phyloP scores from a whole-genome alignment of 2,797 vertebrate species.

The Percopsis omiscomaycus region DNA sequence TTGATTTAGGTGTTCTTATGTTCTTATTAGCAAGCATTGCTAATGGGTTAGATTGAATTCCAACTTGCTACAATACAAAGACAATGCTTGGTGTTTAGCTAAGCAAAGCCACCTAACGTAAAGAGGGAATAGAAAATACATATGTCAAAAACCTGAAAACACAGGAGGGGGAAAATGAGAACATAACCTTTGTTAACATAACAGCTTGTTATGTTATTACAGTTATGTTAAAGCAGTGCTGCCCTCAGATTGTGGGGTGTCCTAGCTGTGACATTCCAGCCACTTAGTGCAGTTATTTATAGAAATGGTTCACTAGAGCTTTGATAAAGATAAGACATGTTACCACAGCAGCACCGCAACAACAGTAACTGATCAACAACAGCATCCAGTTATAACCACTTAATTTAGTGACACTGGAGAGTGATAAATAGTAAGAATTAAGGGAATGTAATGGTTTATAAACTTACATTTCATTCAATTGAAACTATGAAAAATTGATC shows the following conservation, averaged over 20 bases:
- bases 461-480: background rate
- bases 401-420: slow-evolving; percentile 11
- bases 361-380: slow-evolving; percentile 21
- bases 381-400: slow-evolving; percentile 5
- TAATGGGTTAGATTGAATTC: no score
- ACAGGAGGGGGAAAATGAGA: background rate
- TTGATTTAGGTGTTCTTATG: no score
- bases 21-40: no score
- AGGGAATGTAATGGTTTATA: no score
- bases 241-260: slow-evolving; percentile 60
- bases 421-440: no score
- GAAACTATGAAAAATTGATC: background rate
- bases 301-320: slow-evolving; percentile 56
- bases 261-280: slow-evolving; percentile 72
- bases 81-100: no score
- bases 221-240: slow-evolving; percentile 70
- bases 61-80: no score
- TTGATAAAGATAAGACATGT: slow-evolving; percentile 64
- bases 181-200: slow-evolving; percentile 15
- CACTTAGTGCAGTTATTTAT: slow-evolving; percentile 75
- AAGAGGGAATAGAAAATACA: no score
- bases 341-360: slow-evolving; percentile 35
- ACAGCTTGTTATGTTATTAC: slow-evolving; percentile 43
- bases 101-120: no score
- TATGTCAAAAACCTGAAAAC: no score